Percentiles rank a stretch among this genome's conserved stretches.
Evolutionary conservation across 2,113 vertebrate species (phyloP).

Genomic region (Megaceryle maxima): DNA sequence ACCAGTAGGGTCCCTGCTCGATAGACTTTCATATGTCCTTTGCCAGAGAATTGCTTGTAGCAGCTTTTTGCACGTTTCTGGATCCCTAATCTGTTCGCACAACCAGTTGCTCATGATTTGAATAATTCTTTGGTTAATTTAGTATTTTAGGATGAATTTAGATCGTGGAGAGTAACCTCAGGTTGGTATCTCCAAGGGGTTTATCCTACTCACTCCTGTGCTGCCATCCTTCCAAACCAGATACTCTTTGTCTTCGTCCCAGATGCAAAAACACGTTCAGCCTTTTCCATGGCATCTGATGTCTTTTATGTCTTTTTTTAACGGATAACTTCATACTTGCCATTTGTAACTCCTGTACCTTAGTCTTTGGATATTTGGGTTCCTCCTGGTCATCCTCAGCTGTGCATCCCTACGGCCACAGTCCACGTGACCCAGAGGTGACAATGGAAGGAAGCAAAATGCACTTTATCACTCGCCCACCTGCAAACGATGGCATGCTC

Average conservation of each 20-base stretch:
- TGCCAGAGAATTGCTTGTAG: background rate
- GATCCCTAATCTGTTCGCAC: background rate
- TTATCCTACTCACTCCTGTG: background rate
- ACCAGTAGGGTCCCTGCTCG: background rate
- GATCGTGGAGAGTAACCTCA: background rate
- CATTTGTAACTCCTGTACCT: background rate
- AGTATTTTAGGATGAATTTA: background rate
- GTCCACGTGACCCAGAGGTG: fast-evolving
- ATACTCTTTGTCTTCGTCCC: background rate
- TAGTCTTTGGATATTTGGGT: background rate
- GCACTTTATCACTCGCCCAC: fast-evolving
- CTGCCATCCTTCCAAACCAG: background rate
- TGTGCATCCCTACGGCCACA: fast-evolving
- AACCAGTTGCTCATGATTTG: background rate
- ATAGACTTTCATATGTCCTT: fast-evolving
- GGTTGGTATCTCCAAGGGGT: background rate
- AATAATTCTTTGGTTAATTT: background rate
- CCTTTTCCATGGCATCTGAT: background rate
- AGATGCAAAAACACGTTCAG: background rate
- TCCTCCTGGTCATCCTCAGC: background rate
- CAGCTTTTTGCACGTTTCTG: background rate
- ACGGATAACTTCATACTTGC: background rate
- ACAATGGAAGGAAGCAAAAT: background rate
- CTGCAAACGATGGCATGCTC: background rate
- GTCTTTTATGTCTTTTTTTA: background rate